Evolutionary conservation across 2,113 vertebrate species (phyloP).

Genomic region (Abramis brama): DNA sequence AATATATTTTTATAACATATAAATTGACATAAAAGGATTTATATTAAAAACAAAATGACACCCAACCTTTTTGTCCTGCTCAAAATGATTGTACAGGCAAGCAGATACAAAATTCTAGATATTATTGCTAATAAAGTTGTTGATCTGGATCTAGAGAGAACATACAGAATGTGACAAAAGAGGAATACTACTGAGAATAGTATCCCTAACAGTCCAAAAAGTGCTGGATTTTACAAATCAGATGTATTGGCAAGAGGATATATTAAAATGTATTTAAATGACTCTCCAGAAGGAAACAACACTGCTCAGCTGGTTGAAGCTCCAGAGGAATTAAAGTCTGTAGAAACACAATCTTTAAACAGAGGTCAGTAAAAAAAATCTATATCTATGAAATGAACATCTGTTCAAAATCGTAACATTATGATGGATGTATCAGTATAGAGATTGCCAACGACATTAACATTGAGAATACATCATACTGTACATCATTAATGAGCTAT

Average conservation of each 20-base stretch:
- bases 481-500: slow-evolving; percentile 38
- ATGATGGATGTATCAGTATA: slow-evolving; percentile 9
- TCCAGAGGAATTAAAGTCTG: slow-evolving; percentile 35
- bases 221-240: slow-evolving; percentile 51
- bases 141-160: background rate
- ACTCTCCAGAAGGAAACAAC: slow-evolving; percentile 35
- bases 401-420: slow-evolving; percentile 49
- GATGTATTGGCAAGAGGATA: slow-evolving; percentile 46
- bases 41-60: background rate
- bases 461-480: background rate
- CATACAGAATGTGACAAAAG: background rate
- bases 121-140: background rate
- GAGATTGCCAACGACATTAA: slow-evolving; percentile 7
- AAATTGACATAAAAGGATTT: background rate
- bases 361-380: slow-evolving; percentile 36
- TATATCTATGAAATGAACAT: slow-evolving; percentile 51
- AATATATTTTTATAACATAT: background rate
- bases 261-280: slow-evolving; percentile 47
- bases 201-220: slow-evolving; percentile 11
- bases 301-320: background rate
- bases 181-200: background rate
- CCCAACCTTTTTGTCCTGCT: background rate
- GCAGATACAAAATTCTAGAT: background rate
- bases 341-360: slow-evolving; percentile 33
- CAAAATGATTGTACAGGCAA: background rate